phyloP scores from a whole-genome alignment of 2,113 vertebrate species.

The Myotis yumanensis region DNA sequence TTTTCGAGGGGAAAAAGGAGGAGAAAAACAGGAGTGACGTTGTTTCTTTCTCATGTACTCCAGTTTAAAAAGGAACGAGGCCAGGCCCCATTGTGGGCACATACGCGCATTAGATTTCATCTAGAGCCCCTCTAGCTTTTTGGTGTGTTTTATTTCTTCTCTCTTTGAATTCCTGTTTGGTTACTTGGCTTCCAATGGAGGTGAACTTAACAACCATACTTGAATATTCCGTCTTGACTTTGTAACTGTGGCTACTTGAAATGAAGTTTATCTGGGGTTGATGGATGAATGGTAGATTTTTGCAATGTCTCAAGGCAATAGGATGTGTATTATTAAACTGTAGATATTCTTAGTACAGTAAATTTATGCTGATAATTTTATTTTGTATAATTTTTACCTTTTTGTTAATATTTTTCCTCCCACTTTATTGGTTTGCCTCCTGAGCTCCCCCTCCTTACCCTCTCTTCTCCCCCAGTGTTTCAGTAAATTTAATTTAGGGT shows the following conservation, averaged over 20 bases:
- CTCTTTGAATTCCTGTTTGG: slow-evolving; percentile 83
- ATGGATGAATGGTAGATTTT: slow-evolving; percentile 88
- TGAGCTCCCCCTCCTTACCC: slow-evolving; percentile 65
- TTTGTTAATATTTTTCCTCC: slow-evolving; percentile 82
- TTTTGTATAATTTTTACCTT: slow-evolving; percentile 88
- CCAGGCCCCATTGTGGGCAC: slow-evolving; percentile 70
- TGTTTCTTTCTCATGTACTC: slow-evolving; percentile 73
- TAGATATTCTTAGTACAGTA: slow-evolving; percentile 91
- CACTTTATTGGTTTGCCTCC: slow-evolving; percentile 78
- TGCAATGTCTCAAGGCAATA: slow-evolving; percentile 90
- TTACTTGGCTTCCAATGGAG: slow-evolving; percentile 81
- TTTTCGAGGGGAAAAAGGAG: slow-evolving; percentile 53
- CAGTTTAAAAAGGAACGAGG: slow-evolving; percentile 66
- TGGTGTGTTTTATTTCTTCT: slow-evolving; percentile 79
- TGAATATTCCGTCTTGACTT: slow-evolving; percentile 86
- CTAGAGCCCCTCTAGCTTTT: slow-evolving; percentile 74
- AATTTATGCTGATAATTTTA: slow-evolving; percentile 92
- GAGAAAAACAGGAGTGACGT: slow-evolving; percentile 75
- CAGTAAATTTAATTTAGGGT: slow-evolving; percentile 88
- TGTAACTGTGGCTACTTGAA: slow-evolving; percentile 90
- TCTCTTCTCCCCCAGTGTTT: slow-evolving; percentile 77
- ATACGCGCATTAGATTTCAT: slow-evolving; percentile 70
- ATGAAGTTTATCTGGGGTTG: slow-evolving; percentile 88
- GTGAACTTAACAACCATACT: slow-evolving; percentile 84
- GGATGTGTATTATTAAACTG: slow-evolving; percentile 92